Percentiles rank a stretch among this genome's conserved stretches.
Evolutionary conservation across 2,797 vertebrate genomes (phyloP).

Genomic region (Orestias chungarensis): DNA sequence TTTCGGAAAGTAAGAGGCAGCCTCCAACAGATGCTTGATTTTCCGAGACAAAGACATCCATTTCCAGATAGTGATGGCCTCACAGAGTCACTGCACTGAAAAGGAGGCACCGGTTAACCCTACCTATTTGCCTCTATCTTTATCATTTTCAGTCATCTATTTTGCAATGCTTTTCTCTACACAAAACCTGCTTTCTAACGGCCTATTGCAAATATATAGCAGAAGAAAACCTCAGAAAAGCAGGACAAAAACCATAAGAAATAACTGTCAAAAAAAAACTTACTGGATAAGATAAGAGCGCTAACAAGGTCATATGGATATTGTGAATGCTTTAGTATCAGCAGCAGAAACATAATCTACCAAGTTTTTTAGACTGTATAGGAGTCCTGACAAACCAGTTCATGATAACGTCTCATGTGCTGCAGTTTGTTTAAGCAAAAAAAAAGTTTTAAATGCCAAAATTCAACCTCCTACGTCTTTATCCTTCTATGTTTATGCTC

Average conservation of each 20-base stretch:
- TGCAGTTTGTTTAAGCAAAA: no score
- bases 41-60: not conserved
- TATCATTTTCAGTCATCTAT: not conserved
- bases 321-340: not conserved
- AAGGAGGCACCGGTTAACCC: not conserved
- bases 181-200: not conserved
- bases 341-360: not conserved
- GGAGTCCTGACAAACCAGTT: not conserved
- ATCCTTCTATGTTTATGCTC: not conserved
- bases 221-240: not conserved
- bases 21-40: not conserved
- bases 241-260: not conserved
- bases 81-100: not conserved
- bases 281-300: not conserved
- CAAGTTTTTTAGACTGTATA: not conserved
- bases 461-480: no score
- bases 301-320: not conserved
- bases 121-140: not conserved
- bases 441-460: no score
- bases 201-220: not conserved
- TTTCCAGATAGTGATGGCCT: conserved; percentile 6
- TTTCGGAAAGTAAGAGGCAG: not conserved
- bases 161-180: no score
- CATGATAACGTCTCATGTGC: not conserved
- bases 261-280: conserved; percentile 1